Conservation (phyloP, 1,140 invertebrate species). For the Gerris buenoi region DNA sequence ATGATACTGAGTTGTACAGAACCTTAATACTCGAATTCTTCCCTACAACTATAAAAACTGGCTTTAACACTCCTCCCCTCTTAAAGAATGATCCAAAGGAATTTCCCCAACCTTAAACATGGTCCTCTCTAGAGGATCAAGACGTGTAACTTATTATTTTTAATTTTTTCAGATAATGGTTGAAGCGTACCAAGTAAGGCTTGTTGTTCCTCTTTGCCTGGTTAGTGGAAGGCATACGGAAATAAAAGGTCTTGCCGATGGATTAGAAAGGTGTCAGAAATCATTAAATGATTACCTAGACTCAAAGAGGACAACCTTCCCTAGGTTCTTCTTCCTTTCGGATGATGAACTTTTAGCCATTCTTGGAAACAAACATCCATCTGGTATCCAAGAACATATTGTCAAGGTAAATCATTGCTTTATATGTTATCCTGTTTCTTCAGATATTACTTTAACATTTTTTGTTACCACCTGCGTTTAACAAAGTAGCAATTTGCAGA, state of each 20-base stretch:
- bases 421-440: too few species aligned
- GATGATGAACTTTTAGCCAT: conserved; percentile 81
- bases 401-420: conserved; percentile 61
- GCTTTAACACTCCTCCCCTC: too few species aligned
- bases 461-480: too few species aligned
- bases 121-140: too few species aligned
- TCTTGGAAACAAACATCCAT: conserved; percentile 63
- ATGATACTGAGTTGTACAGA: too few species aligned
- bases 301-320: conserved; percentile 68
- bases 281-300: conserved; percentile 79
- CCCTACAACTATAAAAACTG: too few species aligned
- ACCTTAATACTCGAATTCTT: too few species aligned
- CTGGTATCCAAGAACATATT: conserved; percentile 75
- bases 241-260: conserved; percentile 51
- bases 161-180: conserved; percentile 50
- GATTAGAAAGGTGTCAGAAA: conserved; percentile 77
- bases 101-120: too few species aligned
- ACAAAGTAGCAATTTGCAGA: too few species aligned
- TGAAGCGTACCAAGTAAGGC: conserved; percentile 57
- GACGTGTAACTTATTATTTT: too few species aligned
- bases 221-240: conserved; percentile 49
- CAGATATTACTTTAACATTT: too few species aligned
- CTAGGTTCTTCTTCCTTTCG: conserved; percentile 83
- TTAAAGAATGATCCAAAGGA: too few species aligned
- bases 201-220: conserved; percentile 60